These are phyloP conservation scores for Oreochromis niloticus DNA, from an alignment of 2,113 vertebrate species.

Conservation along the genomic window DNA sequence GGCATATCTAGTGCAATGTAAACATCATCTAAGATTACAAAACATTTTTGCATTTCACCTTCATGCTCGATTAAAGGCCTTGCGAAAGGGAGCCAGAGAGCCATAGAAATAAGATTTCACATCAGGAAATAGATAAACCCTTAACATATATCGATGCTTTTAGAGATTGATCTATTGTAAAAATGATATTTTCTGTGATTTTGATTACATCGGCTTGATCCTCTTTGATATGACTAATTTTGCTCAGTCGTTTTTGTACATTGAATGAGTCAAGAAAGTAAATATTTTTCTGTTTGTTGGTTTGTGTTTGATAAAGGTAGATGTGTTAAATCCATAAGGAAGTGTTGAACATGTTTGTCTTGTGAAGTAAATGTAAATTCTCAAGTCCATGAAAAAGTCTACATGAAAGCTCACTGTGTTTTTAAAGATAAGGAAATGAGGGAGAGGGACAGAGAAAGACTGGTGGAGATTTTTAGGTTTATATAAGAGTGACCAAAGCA, in stretches of 20 bases:
- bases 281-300: constrained; percentile 48
- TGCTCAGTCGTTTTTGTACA: constrained; percentile 60
- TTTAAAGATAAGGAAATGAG: constrained; percentile 26
- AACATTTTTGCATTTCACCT: constrained; percentile 61
- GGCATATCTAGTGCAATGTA: constrained; percentile 42
- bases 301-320: constrained; percentile 62
- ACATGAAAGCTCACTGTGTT: constrained; percentile 60
- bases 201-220: constrained; percentile 52
- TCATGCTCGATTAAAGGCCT: constrained; percentile 67
- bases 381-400: constrained; percentile 54
- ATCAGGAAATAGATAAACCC: constrained; percentile 55
- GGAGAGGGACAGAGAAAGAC: neutral
- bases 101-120: constrained; percentile 63
- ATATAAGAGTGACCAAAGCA: constrained; percentile 64
- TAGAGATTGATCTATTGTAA: constrained; percentile 42
- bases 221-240: constrained; percentile 67
- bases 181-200: constrained; percentile 54
- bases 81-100: constrained; percentile 63
- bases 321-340: constrained; percentile 63
- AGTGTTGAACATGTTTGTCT: constrained; percentile 62
- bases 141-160: constrained; percentile 44
- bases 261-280: constrained; percentile 48
- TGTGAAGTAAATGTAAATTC: constrained; percentile 71
- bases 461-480: neutral
- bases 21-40: constrained; percentile 34